Evolutionary conservation across 1,140 invertebrate species (phyloP).

Genomic region (Panonychus citri): DNA sequence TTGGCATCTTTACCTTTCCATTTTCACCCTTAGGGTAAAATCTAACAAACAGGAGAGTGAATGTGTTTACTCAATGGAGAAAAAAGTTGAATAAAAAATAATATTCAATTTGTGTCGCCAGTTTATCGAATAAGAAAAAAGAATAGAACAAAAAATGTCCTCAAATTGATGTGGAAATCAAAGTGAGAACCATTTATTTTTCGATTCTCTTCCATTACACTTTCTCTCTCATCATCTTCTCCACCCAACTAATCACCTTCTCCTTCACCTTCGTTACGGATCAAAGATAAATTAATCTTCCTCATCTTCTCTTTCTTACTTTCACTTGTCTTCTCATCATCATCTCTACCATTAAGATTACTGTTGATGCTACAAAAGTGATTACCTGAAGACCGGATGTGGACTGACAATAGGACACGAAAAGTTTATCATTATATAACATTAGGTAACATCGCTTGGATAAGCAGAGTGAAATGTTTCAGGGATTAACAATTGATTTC

Average conservation of each 20-base stretch:
- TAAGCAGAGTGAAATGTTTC: not conserved
- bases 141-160: not conserved
- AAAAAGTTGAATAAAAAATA: too few relatives aligned
- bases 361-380: not conserved
- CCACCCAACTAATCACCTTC: not conserved
- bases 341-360: not conserved
- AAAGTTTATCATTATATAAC: not conserved
- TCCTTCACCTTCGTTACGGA: not conserved
- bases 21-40: too few relatives aligned
- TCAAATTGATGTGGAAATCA: not conserved
- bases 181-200: too few relatives aligned
- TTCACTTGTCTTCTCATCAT: not conserved
- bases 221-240: not conserved
- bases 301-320: not conserved
- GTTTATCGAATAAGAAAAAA: not conserved
- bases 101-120: too few relatives aligned
- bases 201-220: too few relatives aligned
- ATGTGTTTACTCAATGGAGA: too few relatives aligned
- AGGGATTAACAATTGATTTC: too few relatives aligned
- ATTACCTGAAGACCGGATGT: not conserved
- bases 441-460: too few relatives aligned
- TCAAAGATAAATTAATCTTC: not conserved
- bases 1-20: too few relatives aligned
- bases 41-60: too few relatives aligned
- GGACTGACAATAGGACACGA: not conserved